Conservation (phyloP, 1,140 invertebrate species). For the Dryas iulia region DNA sequence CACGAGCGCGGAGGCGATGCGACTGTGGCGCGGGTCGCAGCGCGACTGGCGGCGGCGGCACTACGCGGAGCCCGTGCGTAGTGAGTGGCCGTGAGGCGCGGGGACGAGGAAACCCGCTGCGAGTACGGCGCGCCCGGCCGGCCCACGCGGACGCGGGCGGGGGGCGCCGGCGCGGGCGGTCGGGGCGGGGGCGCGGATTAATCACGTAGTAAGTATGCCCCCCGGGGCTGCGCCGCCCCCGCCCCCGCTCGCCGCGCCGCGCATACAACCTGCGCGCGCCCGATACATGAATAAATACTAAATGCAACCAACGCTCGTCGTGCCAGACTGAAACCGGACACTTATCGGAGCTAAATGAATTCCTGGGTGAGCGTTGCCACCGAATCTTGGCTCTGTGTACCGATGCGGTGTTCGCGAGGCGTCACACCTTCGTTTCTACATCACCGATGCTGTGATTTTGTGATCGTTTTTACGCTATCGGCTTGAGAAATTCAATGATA, state of each 20-base stretch:
- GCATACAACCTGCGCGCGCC: conserved; percentile 67
- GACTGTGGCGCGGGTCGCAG: conserved; percentile 69
- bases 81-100: conserved; percentile 77
- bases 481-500: conserved; percentile 24
- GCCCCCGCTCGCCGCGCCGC: conserved; percentile 33
- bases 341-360: conserved; percentile 75
- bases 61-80: conserved; percentile 72
- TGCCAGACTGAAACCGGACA: conserved; percentile 78
- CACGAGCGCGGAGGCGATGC: conserved; percentile 43
- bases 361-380: conserved; percentile 74
- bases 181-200: conserved; percentile 63
- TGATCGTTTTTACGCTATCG: conserved; percentile 37
- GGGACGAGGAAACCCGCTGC: conserved; percentile 76
- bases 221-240: conserved; percentile 51
- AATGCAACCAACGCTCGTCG: conserved; percentile 68
- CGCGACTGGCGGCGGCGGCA: conserved; percentile 66
- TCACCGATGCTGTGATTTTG: conserved; percentile 54
- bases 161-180: neutral
- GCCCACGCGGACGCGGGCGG: conserved; percentile 33
- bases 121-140: conserved; percentile 67
- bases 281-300: conserved; percentile 77
- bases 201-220: conserved; percentile 78
- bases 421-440: conserved; percentile 46
- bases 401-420: conserved; percentile 42
- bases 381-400: conserved; percentile 54